Evolutionary conservation across 2,797 vertebrate species (phyloP).

Genomic region (Cossypha dichroa): DNA sequence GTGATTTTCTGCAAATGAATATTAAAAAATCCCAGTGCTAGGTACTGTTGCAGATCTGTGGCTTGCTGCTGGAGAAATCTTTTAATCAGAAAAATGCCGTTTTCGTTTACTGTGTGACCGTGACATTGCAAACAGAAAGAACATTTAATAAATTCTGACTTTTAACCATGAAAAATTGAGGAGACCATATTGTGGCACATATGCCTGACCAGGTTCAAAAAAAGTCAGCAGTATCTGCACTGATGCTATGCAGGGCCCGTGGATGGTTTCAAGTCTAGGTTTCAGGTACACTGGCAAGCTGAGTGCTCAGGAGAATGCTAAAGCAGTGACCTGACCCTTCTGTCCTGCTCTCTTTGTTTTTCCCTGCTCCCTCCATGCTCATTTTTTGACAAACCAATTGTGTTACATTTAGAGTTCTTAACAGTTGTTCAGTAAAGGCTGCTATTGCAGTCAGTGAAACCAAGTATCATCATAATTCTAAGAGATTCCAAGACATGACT

Average conservation of each 20-base stretch:
- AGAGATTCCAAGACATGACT: not conserved
- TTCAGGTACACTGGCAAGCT: not conserved
- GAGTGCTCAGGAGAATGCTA: not conserved
- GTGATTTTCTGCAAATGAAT: conserved; percentile 4
- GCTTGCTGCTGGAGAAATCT: not conserved
- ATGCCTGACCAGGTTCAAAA: not conserved
- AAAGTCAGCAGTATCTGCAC: not conserved
- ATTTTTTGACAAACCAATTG: not conserved
- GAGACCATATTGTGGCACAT: not conserved
- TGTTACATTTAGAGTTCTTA: not conserved
- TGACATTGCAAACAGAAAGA: not conserved
- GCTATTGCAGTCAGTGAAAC: not conserved
- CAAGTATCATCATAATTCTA: not conserved
- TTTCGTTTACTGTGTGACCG: not conserved
- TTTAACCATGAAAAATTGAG: not conserved
- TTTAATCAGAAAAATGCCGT: not conserved
- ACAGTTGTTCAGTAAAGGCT: not conserved
- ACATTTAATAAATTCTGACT: not conserved
- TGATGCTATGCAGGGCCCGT: not conserved
- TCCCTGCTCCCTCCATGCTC: not conserved
- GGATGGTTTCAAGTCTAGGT: not conserved
- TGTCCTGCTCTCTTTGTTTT: not conserved
- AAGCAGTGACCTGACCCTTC: not conserved
- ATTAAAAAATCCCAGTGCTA: not conserved
- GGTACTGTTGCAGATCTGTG: not conserved